Conservation (phyloP, 2,797 vertebrate genomes). For the Syndactyla subalaris region DNA sequence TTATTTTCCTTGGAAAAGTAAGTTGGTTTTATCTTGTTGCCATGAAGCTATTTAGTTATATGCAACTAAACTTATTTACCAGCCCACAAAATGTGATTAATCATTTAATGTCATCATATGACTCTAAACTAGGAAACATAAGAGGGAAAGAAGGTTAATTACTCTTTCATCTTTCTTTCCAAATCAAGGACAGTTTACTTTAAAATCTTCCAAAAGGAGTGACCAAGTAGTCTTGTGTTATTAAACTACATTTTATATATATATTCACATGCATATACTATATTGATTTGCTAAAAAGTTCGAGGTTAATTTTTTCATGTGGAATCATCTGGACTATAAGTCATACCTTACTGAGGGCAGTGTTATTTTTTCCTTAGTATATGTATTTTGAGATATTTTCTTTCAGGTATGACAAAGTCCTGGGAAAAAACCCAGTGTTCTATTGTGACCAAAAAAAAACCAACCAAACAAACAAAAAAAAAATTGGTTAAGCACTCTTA, state of each 20-base stretch:
- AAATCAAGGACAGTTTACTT: background rate
- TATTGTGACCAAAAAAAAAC: background rate
- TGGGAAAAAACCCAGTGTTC: background rate
- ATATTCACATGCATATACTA: no score
- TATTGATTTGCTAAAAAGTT: background rate
- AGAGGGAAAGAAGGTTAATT: background rate
- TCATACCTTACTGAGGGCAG: background rate
- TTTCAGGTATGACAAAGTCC: background rate
- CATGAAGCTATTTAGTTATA: background rate
- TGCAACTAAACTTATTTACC: background rate
- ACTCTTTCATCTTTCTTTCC: background rate
- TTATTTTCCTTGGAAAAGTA: background rate
- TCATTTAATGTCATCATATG: background rate
- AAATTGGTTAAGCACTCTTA: background rate
- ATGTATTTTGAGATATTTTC: background rate
- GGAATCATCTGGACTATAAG: background rate
- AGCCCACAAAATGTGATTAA: background rate
- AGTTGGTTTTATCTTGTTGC: background rate
- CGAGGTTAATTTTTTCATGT: background rate
- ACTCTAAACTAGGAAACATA: background rate
- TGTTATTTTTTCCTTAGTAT: background rate
- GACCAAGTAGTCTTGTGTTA: background rate
- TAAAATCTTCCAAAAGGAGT: background rate
- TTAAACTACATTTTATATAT: background rate
- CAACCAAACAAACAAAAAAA: background rate